Evolutionary conservation across 2,797 vertebrate genomes (phyloP), one percentile per base, ranked within the genome.

Genomic region (Sphaeramia orbicularis): DNA sequence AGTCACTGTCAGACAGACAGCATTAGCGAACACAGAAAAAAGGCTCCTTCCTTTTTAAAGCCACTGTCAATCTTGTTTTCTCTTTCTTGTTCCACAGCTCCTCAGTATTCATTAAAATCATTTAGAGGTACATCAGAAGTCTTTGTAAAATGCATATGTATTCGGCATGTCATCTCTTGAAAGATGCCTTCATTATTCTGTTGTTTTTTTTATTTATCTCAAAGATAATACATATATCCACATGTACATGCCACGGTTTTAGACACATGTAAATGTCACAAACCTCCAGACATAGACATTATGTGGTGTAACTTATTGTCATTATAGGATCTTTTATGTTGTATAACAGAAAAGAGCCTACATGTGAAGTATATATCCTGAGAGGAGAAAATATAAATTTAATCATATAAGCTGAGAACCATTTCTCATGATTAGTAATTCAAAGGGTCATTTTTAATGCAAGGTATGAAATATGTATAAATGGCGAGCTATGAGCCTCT

Each of bases 381-480:
- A 60, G 15, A 43, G 55, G 73, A 11, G 35, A 56, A 57, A 74
- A 61, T 24, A 66, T 27, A 60, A 64, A 75, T 69, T 58, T 59
- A 35, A 54, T 16, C 67, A 54, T 73, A 53, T 70, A 84, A 74
- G 53, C 35, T 27, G 27, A 32, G 43, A 42, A 58, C 82, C 75
- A 85, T 85, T 75, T 68, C 71, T 55, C 76, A 50, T 71, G 74
- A 87, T 91, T 87, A 90, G 86, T 83, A 76, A 91, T 88, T 86
- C 72, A 74, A 73, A 83, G 72, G 78, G 76, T 87, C 80, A 87
- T 86, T 89, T 91, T 86, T 89, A 83, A 89, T 86, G 81, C 72
- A 76, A 66, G 53, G 27, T 89, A 89, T 93, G 80, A 95, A 93
- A 92, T 94, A 94, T 93, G 93, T 93, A 93, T 93, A 84, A 87